Evolutionary conservation across 2,113 vertebrate genomes (phyloP).

Genomic region (Corapipo altera): DNA sequence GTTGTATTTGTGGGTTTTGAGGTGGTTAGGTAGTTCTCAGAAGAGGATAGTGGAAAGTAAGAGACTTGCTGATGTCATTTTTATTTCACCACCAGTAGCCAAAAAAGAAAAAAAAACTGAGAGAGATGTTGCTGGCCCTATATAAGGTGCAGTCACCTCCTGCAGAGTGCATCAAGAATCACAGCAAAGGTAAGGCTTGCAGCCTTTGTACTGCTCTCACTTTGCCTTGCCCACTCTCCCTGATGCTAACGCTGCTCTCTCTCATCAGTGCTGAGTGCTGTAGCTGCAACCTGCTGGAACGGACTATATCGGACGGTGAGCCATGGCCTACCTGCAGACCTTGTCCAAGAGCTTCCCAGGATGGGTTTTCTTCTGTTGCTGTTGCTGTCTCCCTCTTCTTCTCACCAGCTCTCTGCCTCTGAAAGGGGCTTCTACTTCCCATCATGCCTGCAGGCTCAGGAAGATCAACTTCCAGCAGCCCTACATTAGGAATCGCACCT

Average conservation of each 20-base stretch:
- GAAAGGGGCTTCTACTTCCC: neutral
- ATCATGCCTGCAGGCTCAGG: conserved; percentile 55
- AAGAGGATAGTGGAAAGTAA: conserved; percentile 75
- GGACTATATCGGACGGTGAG: neutral
- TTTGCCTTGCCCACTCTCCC: neutral
- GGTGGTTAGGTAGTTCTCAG: conserved; percentile 79
- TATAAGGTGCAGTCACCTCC: conserved; percentile 66
- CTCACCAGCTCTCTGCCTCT: conserved; percentile 10
- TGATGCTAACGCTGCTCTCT: neutral
- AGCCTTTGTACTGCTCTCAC: neutral
- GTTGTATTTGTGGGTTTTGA: conserved; percentile 65
- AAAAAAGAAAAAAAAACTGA: conserved; percentile 9
- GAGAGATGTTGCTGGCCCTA: conserved; percentile 47
- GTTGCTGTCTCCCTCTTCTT: conserved; percentile 52
- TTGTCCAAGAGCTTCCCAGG: neutral
- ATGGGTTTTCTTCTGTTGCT: conserved; percentile 41
- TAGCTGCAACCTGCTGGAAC: neutral
- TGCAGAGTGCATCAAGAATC: conserved; percentile 34
- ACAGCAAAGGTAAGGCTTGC: conserved; percentile 60
- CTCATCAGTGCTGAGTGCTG: neutral
- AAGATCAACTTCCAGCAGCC: conserved; percentile 31
- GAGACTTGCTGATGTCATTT: conserved; percentile 76
- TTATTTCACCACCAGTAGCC: conserved; percentile 29
- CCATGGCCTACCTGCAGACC: conserved; percentile 56
- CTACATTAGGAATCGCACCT: conserved; percentile 69